phyloP scores from a whole-genome alignment of 2,113 vertebrate genomes.

The Forbesichthys papilliferus region DNA sequence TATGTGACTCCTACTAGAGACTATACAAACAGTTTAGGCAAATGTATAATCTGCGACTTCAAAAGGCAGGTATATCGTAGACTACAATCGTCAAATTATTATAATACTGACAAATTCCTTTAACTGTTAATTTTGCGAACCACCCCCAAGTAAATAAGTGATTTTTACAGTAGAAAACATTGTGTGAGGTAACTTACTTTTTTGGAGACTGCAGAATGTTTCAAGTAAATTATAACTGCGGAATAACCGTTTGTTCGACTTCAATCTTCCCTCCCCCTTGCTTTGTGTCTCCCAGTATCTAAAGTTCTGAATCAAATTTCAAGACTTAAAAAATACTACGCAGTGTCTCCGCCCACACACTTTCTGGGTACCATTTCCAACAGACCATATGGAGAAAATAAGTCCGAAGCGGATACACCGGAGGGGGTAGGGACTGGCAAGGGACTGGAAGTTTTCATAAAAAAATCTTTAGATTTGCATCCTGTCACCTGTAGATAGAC shows the following conservation, averaged over 20 bases:
- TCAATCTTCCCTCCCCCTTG: constrained; percentile 64
- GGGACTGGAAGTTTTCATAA: background rate
- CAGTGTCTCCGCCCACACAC: constrained; percentile 71
- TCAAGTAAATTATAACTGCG: constrained; percentile 35
- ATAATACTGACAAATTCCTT: too few species aligned
- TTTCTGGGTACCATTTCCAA: constrained; percentile 68
- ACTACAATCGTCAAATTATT: too few species aligned
- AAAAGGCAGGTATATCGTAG: too few species aligned
- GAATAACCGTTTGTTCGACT: constrained; percentile 34
- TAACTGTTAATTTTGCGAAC: too few species aligned
- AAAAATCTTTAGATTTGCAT: constrained; percentile 37
- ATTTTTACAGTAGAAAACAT: constrained; percentile 6
- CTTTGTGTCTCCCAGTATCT: constrained; percentile 72
- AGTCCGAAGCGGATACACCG: constrained; percentile 41
- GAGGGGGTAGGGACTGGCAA: constrained; percentile 8
- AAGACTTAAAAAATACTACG: constrained; percentile 74
- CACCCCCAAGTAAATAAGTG: too few species aligned
- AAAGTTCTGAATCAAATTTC: constrained; percentile 82
- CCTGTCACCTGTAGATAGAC: background rate
- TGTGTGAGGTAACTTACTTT: constrained; percentile 55
- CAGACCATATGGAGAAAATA: constrained; percentile 77
- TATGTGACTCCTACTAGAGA: too few species aligned
- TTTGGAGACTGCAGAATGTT: constrained; percentile 39
- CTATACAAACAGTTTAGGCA: too few species aligned
- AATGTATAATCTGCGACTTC: too few species aligned